Evolutionary conservation across 2,888 invertebrate genomes (phyloP), one percentile per base, ranked within the genome.

Genomic region (Drosophila barbarae): DNA sequence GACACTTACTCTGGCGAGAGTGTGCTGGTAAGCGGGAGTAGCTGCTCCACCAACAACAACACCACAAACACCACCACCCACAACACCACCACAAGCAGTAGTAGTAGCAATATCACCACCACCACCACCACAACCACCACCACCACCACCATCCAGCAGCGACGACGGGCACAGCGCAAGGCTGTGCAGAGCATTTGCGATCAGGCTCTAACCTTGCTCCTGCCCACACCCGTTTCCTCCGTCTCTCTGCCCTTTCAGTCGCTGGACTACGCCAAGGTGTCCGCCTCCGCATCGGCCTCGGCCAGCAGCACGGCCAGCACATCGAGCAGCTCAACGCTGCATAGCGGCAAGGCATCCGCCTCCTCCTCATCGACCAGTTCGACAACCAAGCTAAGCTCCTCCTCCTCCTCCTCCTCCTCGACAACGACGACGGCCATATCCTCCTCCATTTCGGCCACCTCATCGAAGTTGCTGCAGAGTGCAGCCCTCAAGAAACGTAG

Each of bases 1-100:
- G 89, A 89, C 63, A 89, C 89, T 30, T 87, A 89, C 68, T 89
- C 89, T 30, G 87, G 89, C 73, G 90, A 90, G 73, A 89, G 89
- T 84, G 87, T 87, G 61, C 86, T 89, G 87, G 90, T 90, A 87
- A 89, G 88, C 78, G 77, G 83, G 59, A 75, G 73, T 71, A 74
- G 44, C 61, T 54, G 57, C 57, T 74, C 49, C 49, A 69, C 39
- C 46, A 71, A 51, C 46, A 71, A 51, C 38, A 69, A 34, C 32
- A 70, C 38, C 56, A 69, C 73, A 73, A 49, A 53, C 66, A 73
- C 53, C 67, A 73, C 60, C 63, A 68, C 79, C 71, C 77, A 58
- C 41, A 49, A 57, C 66, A 71, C 36, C 44, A 60, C 9, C 18
- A 60, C 38, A 26, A 57, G 44, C 38, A 34, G 38, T 38, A 60